Evolutionary conservation across 1,140 invertebrate species (phyloP).

Genomic region (Megalopta genalis): DNA sequence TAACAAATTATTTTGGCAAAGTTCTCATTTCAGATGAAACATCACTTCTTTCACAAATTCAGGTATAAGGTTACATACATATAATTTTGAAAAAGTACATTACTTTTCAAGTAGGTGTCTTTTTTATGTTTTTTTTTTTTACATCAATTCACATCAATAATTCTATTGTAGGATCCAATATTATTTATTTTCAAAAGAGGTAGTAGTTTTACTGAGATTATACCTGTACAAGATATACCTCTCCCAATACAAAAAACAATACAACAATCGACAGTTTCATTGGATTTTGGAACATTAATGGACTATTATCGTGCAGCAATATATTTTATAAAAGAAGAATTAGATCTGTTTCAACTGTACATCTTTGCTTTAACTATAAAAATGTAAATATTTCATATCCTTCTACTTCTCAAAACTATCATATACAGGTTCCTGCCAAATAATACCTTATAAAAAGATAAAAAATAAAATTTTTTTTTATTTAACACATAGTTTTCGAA

Average conservation of each 20-base stretch:
- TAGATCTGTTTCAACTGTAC: conserved; percentile 65
- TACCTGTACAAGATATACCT: conserved; percentile 60
- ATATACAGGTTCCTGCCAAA: not conserved
- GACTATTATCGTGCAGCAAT: conserved; percentile 65
- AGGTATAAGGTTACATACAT: conserved; percentile 38
- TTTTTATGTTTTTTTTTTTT: not conserved
- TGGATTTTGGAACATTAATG: conserved; percentile 59
- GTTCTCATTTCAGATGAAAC: conserved; percentile 36
- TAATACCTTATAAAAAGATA: no score
- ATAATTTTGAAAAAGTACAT: conserved; percentile 3
- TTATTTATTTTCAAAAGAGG: conserved; percentile 65
- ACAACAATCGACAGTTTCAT: conserved; percentile 46
- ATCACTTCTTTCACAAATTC: conserved; percentile 36
- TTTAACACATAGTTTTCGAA: no score
- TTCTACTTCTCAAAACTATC: conserved; percentile 14
- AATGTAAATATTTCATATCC: conserved; percentile 63
- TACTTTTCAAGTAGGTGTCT: conserved; percentile 1
- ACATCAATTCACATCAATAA: conserved; percentile 1
- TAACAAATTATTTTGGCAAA: conserved; percentile 65
- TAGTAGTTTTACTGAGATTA: conserved; percentile 27
- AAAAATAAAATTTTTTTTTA: no score
- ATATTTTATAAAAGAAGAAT: conserved; percentile 70
- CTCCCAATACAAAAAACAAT: conserved; percentile 71
- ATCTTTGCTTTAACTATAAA: conserved; percentile 68
- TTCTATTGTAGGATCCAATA: conserved; percentile 50